Base-by-base conservation (phyloP, 2,888 invertebrate genomes). In the Sarcophaga variegata region DNA sequence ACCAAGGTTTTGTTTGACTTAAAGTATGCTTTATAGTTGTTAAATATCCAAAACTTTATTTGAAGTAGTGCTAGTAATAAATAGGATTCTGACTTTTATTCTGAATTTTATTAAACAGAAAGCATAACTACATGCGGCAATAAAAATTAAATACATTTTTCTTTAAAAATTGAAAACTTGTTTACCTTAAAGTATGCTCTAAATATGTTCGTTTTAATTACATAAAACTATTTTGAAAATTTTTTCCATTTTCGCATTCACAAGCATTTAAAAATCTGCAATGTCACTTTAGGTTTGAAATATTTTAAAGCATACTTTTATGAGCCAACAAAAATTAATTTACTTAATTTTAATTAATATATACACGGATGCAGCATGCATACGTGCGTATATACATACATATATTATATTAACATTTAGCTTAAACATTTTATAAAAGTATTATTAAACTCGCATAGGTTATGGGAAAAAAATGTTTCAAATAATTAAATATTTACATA, bases 401-500 rank as follows among this genome's bases (percentile, higher is more conserved):
- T 20, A 49, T 14, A 49, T 49, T 49, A 49, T 14, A 54, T 54
- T 54, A 54, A 54, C 17, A 17, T 54, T 54, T 54, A 54, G 54
- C 54, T 54, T 54, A 54, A 54, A 54, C 17, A 54, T 54, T 54
- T 54, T 54, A 54, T 54, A 54, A 54, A 54, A 14, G 17, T 54
- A 14, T 54, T 54, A 54, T 54, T 54, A 54, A 54, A 54, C 14
- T 54, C 4, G 54, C 17, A 54, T 54, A 54, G 54, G 27, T 37
- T 66, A 64, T 47, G 60, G 59, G 77, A 71, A 76, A 71, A 76
- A 76, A 71, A 71, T 71, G 25, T 82, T 78, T 63, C n/a, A 79
- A 83, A 75, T 82, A 86, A 86, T 86, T 79, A 86, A 86, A 86
- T 86, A 86, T 86, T 86, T 86, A 67, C 82, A 83, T 80, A 86